A percentile compares a stretch with the other conserved stretches of the same genome.
phyloP scores from a whole-genome alignment of 2,797 vertebrate genomes.

The Melanotaenia pygmaea region DNA sequence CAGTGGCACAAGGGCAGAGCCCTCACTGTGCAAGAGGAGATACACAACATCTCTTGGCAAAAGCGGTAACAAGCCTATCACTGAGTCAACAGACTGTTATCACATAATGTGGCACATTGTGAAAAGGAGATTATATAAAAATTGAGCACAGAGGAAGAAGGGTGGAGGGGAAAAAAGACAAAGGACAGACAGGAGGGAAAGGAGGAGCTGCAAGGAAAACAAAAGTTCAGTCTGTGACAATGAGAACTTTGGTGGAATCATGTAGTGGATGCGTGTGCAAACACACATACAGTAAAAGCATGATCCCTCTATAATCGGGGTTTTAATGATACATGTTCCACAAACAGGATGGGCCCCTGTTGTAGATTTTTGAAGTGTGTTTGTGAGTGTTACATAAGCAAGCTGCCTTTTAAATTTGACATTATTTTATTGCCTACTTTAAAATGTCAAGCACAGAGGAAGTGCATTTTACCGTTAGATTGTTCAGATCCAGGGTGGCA shows the following conservation, averaged over 20 bases:
- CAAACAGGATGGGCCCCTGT: constrained; percentile 15
- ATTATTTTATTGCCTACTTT: neutral
- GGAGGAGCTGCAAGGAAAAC: constrained; percentile 57
- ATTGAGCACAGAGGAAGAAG: constrained; percentile 78
- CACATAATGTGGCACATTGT: constrained; percentile 48
- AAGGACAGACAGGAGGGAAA: constrained; percentile 28
- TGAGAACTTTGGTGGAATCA: constrained; percentile 46
- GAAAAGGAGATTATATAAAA: constrained; percentile 24
- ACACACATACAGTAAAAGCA: neutral
- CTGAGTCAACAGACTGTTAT: constrained; percentile 61
- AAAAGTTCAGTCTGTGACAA: constrained; percentile 53
- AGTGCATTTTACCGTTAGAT: neutral
- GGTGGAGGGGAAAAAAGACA: constrained; percentile 57
- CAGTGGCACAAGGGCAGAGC: constrained; percentile 31
- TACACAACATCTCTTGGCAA: constrained; percentile 41
- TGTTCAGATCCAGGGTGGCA: constrained; percentile 25
- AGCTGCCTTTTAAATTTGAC: neutral
- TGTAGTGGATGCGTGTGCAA: constrained; percentile 17
- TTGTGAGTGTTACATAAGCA: neutral
- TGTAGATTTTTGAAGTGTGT: constrained; percentile 8
- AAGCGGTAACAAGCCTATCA: constrained; percentile 43
- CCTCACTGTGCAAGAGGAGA: constrained; percentile 41
- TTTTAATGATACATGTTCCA: constrained; percentile 24
- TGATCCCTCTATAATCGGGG: constrained; percentile 29
- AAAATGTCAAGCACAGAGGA: neutral